Percentiles rank a stretch among this genome's conserved stretches.
These are phyloP conservation scores for Acrocyrtus sp. DNA, from an alignment of 2,888 invertebrate species.

Conservation along the genomic window DNA sequence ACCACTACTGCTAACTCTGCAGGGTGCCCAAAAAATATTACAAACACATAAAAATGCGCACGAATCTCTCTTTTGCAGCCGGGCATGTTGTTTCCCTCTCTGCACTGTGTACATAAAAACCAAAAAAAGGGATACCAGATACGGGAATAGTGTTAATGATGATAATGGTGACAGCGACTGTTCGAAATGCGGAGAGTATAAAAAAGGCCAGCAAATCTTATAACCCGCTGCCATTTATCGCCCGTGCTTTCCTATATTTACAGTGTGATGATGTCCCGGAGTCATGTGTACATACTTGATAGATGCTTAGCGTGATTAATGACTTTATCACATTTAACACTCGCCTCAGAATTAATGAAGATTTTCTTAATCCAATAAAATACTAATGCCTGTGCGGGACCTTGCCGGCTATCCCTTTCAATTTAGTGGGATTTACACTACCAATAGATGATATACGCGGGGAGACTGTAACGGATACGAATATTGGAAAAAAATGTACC, in stretches of 20 bases:
- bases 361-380: constrained; percentile 42
- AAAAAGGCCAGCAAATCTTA: constrained; percentile 22
- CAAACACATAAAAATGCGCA: background rate
- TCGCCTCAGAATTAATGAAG: constrained; percentile 46
- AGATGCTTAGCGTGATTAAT: constrained; percentile 60
- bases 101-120: constrained; percentile 26
- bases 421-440: no score
- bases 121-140: constrained; percentile 42
- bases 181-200: constrained; percentile 5
- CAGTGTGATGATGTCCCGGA: no score
- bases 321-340: constrained; percentile 62
- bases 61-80: constrained; percentile 13
- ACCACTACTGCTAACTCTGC: no score
- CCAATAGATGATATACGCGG: no score
- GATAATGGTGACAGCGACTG: constrained; percentile 27
- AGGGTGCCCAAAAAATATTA: constrained; percentile 17
- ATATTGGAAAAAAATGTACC: no score
- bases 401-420: no score
- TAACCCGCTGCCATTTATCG: no score
- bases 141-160: constrained; percentile 39
- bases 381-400: background rate
- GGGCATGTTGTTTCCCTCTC: constrained; percentile 6
- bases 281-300: constrained; percentile 44
- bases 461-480: no score
- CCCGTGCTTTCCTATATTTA: no score